A percentile compares a stretch with the other conserved stretches of the same genome.
Evolutionary conservation across 2,113 vertebrate species (phyloP).

Genomic region (Thryonomys swinderianus): DNA sequence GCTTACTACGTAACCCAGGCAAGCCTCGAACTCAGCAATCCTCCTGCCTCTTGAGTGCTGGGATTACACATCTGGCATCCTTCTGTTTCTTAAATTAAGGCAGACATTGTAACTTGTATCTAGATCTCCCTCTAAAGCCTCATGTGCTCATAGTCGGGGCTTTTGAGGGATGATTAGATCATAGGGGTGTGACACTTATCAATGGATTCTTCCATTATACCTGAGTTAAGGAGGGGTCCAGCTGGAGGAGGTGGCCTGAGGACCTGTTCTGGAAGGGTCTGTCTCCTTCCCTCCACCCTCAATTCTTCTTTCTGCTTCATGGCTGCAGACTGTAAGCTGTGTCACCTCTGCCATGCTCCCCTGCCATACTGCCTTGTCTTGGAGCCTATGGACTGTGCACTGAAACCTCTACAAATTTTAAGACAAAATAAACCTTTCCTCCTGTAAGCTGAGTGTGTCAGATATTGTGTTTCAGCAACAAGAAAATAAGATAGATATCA

Average conservation of each 20-base stretch:
- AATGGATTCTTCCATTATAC: not conserved
- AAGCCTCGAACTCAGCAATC: too few species aligned
- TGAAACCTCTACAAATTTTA: not conserved
- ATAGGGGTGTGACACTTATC: not conserved
- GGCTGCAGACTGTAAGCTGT: not conserved
- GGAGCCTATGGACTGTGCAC: not conserved
- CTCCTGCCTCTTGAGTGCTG: too few species aligned
- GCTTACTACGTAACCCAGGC: too few species aligned
- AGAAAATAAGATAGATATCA: not conserved
- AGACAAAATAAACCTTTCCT: not conserved
- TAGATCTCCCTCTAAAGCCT: not conserved
- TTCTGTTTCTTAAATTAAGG: conserved; percentile 49
- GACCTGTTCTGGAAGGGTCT: not conserved
- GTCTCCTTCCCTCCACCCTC: not conserved
- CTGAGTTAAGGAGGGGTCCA: not conserved
- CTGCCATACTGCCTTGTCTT: not conserved
- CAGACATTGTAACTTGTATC: not conserved
- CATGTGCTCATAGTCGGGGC: not conserved
- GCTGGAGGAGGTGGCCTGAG: not conserved
- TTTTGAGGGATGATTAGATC: not conserved
- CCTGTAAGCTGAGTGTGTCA: not conserved
- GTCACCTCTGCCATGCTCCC: not conserved
- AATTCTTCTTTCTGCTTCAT: not conserved
- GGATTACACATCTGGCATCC: too few species aligned
- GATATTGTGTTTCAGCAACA: not conserved